Percentiles rank a stretch among this genome's conserved stretches.
These are phyloP conservation scores for Monomorium pharaonis DNA, from an alignment of 1,140 invertebrate genomes.

Conservation along the genomic window DNA sequence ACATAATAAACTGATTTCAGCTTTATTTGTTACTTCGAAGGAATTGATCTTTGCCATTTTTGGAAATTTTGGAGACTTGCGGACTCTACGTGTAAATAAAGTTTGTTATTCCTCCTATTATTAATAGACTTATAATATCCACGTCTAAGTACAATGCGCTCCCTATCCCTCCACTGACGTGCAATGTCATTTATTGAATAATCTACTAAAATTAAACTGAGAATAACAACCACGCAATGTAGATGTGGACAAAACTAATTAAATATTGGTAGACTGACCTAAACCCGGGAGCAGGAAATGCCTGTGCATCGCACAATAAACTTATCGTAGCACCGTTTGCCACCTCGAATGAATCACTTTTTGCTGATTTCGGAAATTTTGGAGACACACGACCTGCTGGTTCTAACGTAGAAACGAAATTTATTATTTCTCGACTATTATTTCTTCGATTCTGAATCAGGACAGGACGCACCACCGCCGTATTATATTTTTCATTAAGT, in stretches of 20 bases:
- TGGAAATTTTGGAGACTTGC: constrained; percentile 87
- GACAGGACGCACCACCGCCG: constrained; percentile 54
- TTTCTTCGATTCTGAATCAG: background rate
- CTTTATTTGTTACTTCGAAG: constrained; percentile 66
- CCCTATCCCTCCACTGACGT: too few relatives aligned
- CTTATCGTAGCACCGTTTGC: constrained; percentile 74
- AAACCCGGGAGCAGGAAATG: constrained; percentile 85
- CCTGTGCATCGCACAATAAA: constrained; percentile 89
- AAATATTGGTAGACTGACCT: constrained; percentile 67
- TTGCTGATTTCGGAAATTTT: constrained; percentile 85
- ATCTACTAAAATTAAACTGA: background rate
- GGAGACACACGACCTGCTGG: constrained; percentile 87
- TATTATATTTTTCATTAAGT: background rate
- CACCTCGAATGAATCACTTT: constrained; percentile 76
- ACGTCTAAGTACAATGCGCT: background rate
- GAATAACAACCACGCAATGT: background rate
- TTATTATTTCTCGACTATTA: constrained; percentile 28
- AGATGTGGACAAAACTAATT: background rate
- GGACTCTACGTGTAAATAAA: constrained; percentile 83
- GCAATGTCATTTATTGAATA: background rate
- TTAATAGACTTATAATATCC: background rate
- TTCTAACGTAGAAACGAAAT: constrained; percentile 80
- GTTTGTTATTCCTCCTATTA: background rate
- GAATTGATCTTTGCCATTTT: constrained; percentile 78
- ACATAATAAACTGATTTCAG: constrained; percentile 86